Evolutionary conservation across 2,113 vertebrate species (phyloP).

Genomic region (Ciconia maguari): DNA sequence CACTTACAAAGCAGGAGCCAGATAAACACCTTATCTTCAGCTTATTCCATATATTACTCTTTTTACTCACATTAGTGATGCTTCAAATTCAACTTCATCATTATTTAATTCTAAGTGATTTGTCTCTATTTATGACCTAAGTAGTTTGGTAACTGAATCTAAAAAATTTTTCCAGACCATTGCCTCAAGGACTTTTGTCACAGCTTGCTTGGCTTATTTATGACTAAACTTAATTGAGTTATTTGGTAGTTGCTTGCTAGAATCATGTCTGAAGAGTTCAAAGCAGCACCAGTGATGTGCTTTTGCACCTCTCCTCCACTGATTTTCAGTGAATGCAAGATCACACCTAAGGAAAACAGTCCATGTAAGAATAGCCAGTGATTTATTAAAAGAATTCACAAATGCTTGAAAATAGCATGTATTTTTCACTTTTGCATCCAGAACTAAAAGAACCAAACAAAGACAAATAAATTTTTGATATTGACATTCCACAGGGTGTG

Average conservation of each 20-base stretch:
- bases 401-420: not conserved
- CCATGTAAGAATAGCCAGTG: not conserved
- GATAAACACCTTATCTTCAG: not conserved
- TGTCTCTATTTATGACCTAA: not conserved
- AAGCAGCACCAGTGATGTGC: not conserved
- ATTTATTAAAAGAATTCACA: not conserved
- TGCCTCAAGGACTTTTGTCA: not conserved
- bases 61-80: not conserved
- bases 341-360: not conserved
- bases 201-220: not conserved
- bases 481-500: not conserved
- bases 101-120: not conserved
- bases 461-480: not conserved
- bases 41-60: not conserved
- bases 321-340: not conserved
- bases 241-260: not conserved
- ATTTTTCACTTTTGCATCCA: not conserved
- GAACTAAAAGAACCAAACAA: not conserved
- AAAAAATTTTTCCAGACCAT: not conserved
- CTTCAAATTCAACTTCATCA: not conserved
- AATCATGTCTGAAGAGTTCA: not conserved
- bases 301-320: not conserved
- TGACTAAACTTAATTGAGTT: not conserved
- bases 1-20: not conserved
- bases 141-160: not conserved